These are phyloP conservation scores for Potamarius usumacintae DNA, from an alignment of 2,113 vertebrate species.

Conservation along the genomic window DNA sequence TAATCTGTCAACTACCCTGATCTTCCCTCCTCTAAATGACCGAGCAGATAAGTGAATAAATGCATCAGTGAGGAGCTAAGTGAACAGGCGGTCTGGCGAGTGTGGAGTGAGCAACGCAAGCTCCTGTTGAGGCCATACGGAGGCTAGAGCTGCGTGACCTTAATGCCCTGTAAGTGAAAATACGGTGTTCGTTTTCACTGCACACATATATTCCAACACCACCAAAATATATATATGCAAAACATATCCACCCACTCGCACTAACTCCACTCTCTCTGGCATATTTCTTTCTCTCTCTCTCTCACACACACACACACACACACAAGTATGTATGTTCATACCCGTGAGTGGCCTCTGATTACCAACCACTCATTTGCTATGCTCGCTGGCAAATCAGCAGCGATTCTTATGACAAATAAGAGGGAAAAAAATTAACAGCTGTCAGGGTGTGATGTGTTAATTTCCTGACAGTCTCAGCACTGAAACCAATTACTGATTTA, in stretches of 20 bases:
- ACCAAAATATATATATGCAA: slow-evolving; percentile 36
- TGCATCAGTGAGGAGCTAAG: neutral
- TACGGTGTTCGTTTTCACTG: neutral
- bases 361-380: slow-evolving; percentile 97
- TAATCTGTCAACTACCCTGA: slow-evolving; percentile 51
- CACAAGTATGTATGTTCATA: slow-evolving; percentile 60
- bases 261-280: slow-evolving; percentile 12
- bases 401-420: slow-evolving; percentile 94
- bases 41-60: slow-evolving; percentile 42
- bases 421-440: slow-evolving; percentile 94
- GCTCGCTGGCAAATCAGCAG: slow-evolving; percentile 92
- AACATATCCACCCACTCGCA: slow-evolving; percentile 34
- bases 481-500: slow-evolving; percentile 99
- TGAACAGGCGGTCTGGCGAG: neutral
- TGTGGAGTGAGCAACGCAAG: neutral
- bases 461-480: slow-evolving; percentile 97
- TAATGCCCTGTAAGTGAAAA: slow-evolving; percentile 20
- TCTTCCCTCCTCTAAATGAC: slow-evolving; percentile 41
- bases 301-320: slow-evolving; percentile 38
- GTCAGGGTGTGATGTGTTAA: slow-evolving; percentile 99
- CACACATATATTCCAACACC: slow-evolving; percentile 12
- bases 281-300: slow-evolving; percentile 8
- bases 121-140: neutral
- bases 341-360: slow-evolving; percentile 87
- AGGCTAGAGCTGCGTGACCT: neutral